Evolutionary conservation across 2,888 invertebrate species (phyloP), one percentile per base, ranked within the genome.

Genomic region (Drosophila mercatorum): DNA sequence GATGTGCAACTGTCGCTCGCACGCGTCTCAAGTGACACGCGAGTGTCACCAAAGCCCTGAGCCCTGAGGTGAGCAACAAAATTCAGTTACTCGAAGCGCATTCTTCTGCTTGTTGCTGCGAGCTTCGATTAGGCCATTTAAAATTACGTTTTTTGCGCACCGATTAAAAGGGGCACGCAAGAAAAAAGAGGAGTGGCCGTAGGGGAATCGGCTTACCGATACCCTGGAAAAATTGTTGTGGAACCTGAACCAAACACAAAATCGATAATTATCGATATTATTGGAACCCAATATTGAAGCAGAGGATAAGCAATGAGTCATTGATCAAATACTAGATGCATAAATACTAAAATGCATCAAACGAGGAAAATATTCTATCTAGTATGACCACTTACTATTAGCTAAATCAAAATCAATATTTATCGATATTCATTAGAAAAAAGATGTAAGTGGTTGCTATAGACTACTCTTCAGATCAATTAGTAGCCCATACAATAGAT

Each of bases 21-120:
- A 91, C 91, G 91, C 91, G 91, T 91, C 91, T 91, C 91, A 91
- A 83, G 83, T 91, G 91, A 91, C 91, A 89, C 91, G 91, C 89
- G 89, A 82, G 79, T 81, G 83, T 76, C 83, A 65, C 61, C 73
- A 72, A 76, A 70, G 49, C 64, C 70, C 40, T 34, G 38, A 36
- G 49, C 64, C 70, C 40, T 34, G 38, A 36, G 59, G 49, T 62
- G 59, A 78, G 53, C 75, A 73, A 67, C 75, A 65, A 74, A 72
- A 62, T 62, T 46, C 51, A 71, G 43, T 67, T 71, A 68, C 52
- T 41, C 55, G 51, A 46, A 51, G 52, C 64, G 57, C 66, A 68
- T 78, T 80, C 66, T 64, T 72, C 58, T 57, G 41, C 44, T 47
- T 61, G 58, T 26, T 43, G 53, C 22, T 22, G 47, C 64, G 53